These are phyloP conservation scores for Drosophila yakuba DNA, from an alignment of 1,140 invertebrate species.

Conservation along the genomic window DNA sequence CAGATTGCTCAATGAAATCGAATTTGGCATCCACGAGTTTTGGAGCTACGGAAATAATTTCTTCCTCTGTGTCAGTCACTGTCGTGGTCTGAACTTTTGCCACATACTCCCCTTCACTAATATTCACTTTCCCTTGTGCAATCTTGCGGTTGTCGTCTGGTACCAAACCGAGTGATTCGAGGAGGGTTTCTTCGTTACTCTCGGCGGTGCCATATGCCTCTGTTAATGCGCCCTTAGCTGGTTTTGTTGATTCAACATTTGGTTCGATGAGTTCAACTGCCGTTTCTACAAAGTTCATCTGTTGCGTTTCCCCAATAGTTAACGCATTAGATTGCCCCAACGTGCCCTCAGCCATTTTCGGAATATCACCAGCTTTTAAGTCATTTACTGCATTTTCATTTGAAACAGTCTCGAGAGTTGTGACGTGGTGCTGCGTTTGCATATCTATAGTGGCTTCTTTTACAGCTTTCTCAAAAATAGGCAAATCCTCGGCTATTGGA, in stretches of 20 bases:
- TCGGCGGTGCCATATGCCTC: conserved; percentile 33
- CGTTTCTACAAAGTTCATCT: conserved; percentile 47
- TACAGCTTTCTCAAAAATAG: conserved; percentile 25
- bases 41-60: conserved; percentile 16
- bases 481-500: conserved; percentile 55
- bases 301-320: conserved; percentile 49
- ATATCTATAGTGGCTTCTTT: conserved; percentile 42
- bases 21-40: conserved; percentile 38
- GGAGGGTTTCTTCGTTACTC: conserved; percentile 36
- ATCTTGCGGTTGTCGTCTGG: neutral
- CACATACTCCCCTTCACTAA: conserved; percentile 80
- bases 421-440: conserved; percentile 42
- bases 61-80: conserved; percentile 51
- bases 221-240: conserved; percentile 36
- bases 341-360: conserved; percentile 28
- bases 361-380: neutral
- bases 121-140: conserved; percentile 36
- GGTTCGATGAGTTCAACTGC: conserved; percentile 28
- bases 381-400: conserved; percentile 26
- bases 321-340: conserved; percentile 35
- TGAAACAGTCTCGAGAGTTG: conserved; percentile 39
- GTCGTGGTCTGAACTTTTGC: conserved; percentile 47
- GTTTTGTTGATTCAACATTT: conserved; percentile 29
- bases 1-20: conserved; percentile 57
- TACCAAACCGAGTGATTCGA: conserved; percentile 34